A percentile compares a stretch with the other conserved stretches of the same genome.
Evolutionary conservation across 2,888 invertebrate species (phyloP).

Genomic region (Leptopilina syphax): DNA sequence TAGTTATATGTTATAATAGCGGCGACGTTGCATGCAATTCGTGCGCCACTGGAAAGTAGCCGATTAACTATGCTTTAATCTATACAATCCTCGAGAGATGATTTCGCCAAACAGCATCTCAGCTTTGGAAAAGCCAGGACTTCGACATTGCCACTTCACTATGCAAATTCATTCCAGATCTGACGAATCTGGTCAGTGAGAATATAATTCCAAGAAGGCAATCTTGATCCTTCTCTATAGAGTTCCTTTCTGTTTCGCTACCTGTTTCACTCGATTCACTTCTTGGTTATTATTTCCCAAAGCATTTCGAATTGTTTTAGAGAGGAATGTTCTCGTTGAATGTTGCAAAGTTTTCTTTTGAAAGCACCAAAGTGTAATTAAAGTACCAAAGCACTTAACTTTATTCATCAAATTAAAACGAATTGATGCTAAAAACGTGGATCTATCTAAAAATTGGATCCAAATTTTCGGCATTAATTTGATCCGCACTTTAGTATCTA

Average conservation of each 20-base stretch:
- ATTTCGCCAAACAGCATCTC: conserved; percentile 36
- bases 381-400: no score
- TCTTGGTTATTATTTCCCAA: conserved; percentile 18
- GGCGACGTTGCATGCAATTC: conserved; percentile 38
- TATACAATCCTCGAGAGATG: background rate
- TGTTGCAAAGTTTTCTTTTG: no score
- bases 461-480: no score
- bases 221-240: background rate
- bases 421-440: no score
- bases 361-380: no score
- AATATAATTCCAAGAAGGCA: conserved; percentile 6
- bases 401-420: no score
- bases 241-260: conserved; percentile 14
- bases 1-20: conserved; percentile 49
- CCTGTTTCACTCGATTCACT: background rate
- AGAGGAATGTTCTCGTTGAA: no score
- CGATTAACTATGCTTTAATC: conserved; percentile 36
- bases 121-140: conserved; percentile 50
- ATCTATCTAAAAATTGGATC: no score
- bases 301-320: no score
- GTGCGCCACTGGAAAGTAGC: conserved; percentile 42
- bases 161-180: conserved; percentile 54
- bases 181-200: conserved; percentile 54
- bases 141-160: conserved; percentile 55
- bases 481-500: no score